Base-by-base conservation (phyloP, 2,888 invertebrate species). In the Bombyx huttoni region DNA sequence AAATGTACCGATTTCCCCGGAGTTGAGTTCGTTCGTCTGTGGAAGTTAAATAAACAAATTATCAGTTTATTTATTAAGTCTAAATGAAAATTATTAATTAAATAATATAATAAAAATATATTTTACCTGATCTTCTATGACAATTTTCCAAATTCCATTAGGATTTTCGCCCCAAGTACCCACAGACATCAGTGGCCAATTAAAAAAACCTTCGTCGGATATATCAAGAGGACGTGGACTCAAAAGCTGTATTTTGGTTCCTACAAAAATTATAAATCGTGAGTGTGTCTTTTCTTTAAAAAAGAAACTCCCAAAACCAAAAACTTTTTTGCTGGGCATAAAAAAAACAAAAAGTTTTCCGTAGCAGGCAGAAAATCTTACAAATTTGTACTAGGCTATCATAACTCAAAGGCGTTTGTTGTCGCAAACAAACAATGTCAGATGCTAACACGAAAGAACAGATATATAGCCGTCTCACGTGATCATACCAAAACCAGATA, bases 91-190 rank as follows among this genome's bases (percentile, higher is more conserved):
- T n/a, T n/a, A n/a, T 24, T 3, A 24, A 24, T 24, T 24, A 24
- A 2, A 24, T 24, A 24, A 24, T 24, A 24, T 24, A 24, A 24
- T 40, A 40, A 10, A 12, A 12, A 12, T 40, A 10, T 40, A 40
- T 40, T 58, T 49, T 73, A 91, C 91, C 68, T 74, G 67, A 63
- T 91, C 91, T 47, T 73, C 62, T 49, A 91, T 60, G 24, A 75
- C 70, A 12, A 78, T 65, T n/a, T 61, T 88, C 95, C 95, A 95
- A 13, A 78, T 67, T 0, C 97, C 97, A 9, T 71, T 69, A 0
- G 96, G 92, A 55, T 90, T 79, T 78, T 98, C 98, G 0, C 96
- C 97, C 98, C 98, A 98, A 0, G 94, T 94, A 62, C 95, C 96
- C 0, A 97, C 95, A 0, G 96, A 95, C 90, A 94, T 94, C 67